Conservation (phyloP, 2,797 vertebrate species). For the Xenopus petersii region DNA sequence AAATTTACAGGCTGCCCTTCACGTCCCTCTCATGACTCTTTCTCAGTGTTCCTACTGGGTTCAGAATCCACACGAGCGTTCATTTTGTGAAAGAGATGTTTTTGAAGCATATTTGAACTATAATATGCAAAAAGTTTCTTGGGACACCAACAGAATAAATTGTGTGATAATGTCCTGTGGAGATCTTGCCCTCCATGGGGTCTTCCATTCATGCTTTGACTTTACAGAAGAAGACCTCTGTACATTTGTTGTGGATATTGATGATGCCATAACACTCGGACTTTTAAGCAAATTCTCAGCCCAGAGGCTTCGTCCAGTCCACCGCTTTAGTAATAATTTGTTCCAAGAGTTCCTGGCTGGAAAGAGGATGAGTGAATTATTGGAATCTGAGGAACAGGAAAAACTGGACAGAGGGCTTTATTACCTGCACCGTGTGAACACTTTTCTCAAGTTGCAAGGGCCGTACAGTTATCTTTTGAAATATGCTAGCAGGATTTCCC, state of each 20-base stretch:
- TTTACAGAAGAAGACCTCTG: conserved; percentile 50
- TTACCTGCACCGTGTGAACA: conserved; percentile 55
- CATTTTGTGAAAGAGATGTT: not conserved
- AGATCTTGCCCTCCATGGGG: conserved; percentile 48
- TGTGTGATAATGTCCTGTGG: conserved; percentile 44
- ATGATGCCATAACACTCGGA: conserved; percentile 43
- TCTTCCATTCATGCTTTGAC: conserved; percentile 51
- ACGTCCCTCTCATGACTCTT: conserved; percentile 22
- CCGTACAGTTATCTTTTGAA: conserved; percentile 32
- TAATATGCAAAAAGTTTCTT: not conserved
- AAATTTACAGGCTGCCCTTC: conserved; percentile 13
- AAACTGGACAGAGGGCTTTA: conserved; percentile 49
- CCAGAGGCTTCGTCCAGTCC: conserved; percentile 52
- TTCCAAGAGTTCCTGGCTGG: conserved; percentile 59
- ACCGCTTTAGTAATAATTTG: conserved; percentile 47
- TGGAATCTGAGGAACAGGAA: conserved; percentile 48
- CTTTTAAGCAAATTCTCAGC: conserved; percentile 56
- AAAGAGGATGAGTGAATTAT: conserved; percentile 44
- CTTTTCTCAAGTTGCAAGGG: conserved; percentile 41
- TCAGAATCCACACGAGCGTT: conserved; percentile 11
- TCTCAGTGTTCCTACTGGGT: conserved; percentile 5
- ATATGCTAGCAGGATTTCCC: conserved; percentile 44
- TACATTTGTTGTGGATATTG: conserved; percentile 42
- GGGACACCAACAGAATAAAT: conserved; percentile 17
- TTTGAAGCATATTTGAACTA: conserved; percentile 32